These are phyloP conservation scores for Anabas testudineus DNA, from an alignment of 2,797 vertebrate species.

Conservation along the genomic window DNA sequence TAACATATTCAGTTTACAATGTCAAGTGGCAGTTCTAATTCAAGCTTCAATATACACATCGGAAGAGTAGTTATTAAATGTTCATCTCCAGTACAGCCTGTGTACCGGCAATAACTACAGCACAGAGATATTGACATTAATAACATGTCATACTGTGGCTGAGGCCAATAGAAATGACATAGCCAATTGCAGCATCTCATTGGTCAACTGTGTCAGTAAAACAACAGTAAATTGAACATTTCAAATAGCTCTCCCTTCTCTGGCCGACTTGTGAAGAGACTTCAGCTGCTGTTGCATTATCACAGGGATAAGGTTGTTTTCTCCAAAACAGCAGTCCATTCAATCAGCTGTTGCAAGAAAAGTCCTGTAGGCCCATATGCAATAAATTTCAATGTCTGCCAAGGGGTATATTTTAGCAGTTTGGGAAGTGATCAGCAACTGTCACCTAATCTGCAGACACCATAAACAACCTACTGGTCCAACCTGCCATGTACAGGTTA, in stretches of 20 bases:
- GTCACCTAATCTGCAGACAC: constrained; percentile 26
- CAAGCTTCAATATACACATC: constrained; percentile 3
- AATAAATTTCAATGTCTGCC: constrained; percentile 1
- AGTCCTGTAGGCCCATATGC: background rate
- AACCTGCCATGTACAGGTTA: constrained; percentile 21
- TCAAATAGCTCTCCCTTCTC: no score
- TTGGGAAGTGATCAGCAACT: constrained; percentile 26
- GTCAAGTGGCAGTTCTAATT: constrained; percentile 19
- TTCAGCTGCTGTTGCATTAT: constrained; percentile 19
- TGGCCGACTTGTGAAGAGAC: background rate
- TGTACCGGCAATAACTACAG: no score
- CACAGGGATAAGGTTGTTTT: background rate
- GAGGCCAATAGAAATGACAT: constrained; percentile 15
- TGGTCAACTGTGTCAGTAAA: no score
- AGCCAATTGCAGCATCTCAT: constrained; percentile 20
- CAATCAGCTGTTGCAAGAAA: background rate
- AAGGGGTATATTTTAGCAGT: constrained; percentile 27
- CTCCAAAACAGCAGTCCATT: constrained; percentile 1
- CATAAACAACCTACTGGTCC: constrained; percentile 42
- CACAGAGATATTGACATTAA: constrained; percentile 27
- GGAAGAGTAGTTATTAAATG: background rate
- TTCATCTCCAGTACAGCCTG: constrained; percentile 2
- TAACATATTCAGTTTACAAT: no score
- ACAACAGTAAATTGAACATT: no score
- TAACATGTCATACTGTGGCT: constrained; percentile 11